Percentiles rank a stretch among this genome's conserved stretches.
These are phyloP conservation scores for Triplophysa yarkandensis DNA, from an alignment of 2,797 vertebrate genomes.

Conservation along the genomic window DNA sequence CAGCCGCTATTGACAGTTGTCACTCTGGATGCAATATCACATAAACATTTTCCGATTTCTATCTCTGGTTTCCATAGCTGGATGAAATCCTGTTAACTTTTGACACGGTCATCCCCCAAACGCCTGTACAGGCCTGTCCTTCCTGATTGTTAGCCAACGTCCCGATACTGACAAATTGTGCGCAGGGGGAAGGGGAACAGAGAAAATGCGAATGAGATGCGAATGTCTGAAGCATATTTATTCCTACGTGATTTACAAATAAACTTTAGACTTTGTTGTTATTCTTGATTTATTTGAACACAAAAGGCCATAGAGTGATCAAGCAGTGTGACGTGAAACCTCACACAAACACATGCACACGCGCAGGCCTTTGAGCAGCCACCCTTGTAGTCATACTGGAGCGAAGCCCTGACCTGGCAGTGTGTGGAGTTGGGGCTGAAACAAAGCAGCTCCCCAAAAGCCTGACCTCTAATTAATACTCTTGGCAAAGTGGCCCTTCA, in stretches of 20 bases:
- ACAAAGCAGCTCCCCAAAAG: conserved; percentile 74
- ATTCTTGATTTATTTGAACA: conserved; percentile 5
- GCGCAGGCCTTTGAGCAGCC: conserved; percentile 8
- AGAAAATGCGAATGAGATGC: background rate
- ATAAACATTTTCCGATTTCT: conserved; percentile 82
- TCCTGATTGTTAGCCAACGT: conserved; percentile 49
- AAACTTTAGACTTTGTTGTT: background rate
- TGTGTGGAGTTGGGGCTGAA: conserved; percentile 61
- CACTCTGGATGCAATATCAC: conserved; percentile 79
- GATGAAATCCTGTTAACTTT: conserved; percentile 83
- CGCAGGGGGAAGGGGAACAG: background rate
- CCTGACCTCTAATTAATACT: conserved; percentile 83
- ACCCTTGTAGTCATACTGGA: conserved; percentile 49
- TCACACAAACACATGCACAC: conserved; percentile 11
- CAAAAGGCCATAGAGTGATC: conserved; percentile 12
- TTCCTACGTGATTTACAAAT: background rate
- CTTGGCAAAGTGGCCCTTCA: conserved; percentile 75
- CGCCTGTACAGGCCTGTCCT: conserved; percentile 67
- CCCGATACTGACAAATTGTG: conserved; percentile 18
- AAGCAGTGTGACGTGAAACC: conserved; percentile 28
- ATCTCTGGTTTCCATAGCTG: conserved; percentile 80
- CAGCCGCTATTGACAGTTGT: conserved; percentile 79
- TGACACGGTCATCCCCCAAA: conserved; percentile 76
- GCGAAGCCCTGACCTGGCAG: conserved; percentile 71
- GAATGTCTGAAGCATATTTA: background rate